These are phyloP conservation scores for Microchrysa polita DNA, from an alignment of 2,888 invertebrate species.

Conservation along the genomic window DNA sequence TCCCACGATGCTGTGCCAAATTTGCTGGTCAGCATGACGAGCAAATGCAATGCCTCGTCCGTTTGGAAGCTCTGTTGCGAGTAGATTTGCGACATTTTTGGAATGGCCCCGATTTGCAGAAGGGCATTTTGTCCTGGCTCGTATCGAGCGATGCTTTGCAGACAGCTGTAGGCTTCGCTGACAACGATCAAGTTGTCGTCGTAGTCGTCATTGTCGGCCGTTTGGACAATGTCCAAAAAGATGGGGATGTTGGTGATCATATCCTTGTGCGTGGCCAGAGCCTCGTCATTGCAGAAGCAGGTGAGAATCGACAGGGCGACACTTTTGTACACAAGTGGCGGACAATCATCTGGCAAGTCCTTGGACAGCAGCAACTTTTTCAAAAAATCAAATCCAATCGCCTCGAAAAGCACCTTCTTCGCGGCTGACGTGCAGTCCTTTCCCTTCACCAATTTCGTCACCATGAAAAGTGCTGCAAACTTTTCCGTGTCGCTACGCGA, in stretches of 20 bases:
- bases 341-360: constrained; percentile 86
- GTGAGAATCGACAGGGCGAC: constrained; percentile 88
- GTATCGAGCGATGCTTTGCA: constrained; percentile 82
- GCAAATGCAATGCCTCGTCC: constrained; percentile 84
- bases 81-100: constrained; percentile 86
- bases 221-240: constrained; percentile 83
- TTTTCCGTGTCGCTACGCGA: constrained; percentile 89
- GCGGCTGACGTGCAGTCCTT: constrained; percentile 81
- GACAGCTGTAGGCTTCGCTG: constrained; percentile 85
- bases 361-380: constrained; percentile 80
- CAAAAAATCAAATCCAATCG: constrained; percentile 88
- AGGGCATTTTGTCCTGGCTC: constrained; percentile 83
- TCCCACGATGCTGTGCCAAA: constrained; percentile 82
- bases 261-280: constrained; percentile 82
- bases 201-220: constrained; percentile 83
- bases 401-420: constrained; percentile 86
- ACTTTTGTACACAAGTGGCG: constrained; percentile 89
- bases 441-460: constrained; percentile 87
- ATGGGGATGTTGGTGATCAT: constrained; percentile 85
- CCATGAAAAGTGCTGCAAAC: constrained; percentile 91
- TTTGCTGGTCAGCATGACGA: constrained; percentile 77
- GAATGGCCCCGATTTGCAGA: constrained; percentile 79
- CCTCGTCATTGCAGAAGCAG: constrained; percentile 84
- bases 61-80: constrained; percentile 89
- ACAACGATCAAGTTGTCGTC: constrained; percentile 88